phyloP scores from a whole-genome alignment of 2,888 invertebrate genomes.

The Conistra vaccinii region DNA sequence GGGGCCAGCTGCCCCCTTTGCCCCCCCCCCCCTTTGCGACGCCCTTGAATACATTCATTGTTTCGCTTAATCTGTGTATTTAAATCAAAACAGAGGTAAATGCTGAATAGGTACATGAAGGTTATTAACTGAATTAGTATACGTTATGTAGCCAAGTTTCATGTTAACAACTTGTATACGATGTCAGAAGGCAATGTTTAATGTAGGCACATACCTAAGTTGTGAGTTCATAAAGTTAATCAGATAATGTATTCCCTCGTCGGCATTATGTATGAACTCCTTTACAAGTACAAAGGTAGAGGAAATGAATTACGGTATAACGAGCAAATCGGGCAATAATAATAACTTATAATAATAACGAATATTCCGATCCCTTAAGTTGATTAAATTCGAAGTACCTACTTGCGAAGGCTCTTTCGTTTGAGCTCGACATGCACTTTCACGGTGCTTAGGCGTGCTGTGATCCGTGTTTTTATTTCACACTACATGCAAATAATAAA shows the following conservation, averaged over 20 bases:
- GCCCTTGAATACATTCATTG: background rate
- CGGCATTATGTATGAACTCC: constrained; percentile 37
- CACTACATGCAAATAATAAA: background rate
- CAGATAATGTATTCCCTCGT: constrained; percentile 55
- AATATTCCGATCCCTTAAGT: constrained; percentile 20
- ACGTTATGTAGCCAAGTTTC: constrained; percentile 30
- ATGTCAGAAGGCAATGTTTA: constrained; percentile 18
- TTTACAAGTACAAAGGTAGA: constrained; percentile 12
- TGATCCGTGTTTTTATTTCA: constrained; percentile 2
- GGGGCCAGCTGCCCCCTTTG: too few relatives aligned
- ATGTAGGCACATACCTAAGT: constrained; percentile 16
- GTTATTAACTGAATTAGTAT: background rate
- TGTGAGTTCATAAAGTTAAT: constrained; percentile 56
- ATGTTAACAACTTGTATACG: constrained; percentile 38
- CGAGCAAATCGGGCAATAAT: constrained; percentile 14
- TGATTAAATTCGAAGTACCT: constrained; percentile 22
- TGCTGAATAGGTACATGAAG: background rate
- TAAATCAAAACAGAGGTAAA: background rate
- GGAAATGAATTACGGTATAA: constrained; percentile 7
- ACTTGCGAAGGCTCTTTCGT: background rate
- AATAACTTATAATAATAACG: constrained; percentile 5
- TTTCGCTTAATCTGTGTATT: background rate
- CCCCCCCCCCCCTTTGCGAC: too few relatives aligned
- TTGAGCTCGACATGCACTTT: constrained; percentile 5
- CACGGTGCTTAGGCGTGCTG: constrained; percentile 1